Evolutionary conservation across 2,113 vertebrate genomes (phyloP).

Genomic region (Cebus imitator): DNA sequence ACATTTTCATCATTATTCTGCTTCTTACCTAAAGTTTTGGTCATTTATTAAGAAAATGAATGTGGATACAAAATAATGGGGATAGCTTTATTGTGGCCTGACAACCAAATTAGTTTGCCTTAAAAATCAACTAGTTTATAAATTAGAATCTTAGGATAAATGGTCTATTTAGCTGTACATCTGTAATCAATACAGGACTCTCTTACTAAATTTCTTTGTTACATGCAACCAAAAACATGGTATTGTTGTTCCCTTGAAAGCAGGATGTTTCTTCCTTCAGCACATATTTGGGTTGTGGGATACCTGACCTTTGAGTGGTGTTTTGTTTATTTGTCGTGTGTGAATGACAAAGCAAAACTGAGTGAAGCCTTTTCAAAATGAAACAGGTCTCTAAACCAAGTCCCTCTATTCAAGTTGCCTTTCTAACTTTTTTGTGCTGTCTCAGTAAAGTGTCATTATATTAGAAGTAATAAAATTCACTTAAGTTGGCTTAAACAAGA

Average conservation of each 20-base stretch:
- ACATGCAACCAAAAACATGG: not conserved
- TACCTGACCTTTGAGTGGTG: not conserved
- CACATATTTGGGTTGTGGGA: not conserved
- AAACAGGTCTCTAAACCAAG: not conserved
- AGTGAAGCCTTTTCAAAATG: not conserved
- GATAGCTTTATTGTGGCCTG: slow-evolving; percentile 13
- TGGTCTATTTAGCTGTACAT: not conserved
- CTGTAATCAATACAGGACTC: not conserved
- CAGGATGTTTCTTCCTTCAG: not conserved
- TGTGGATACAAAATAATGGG: not conserved
- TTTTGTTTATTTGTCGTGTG: not conserved
- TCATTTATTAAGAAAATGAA: slow-evolving; percentile 22
- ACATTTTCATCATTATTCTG: not conserved
- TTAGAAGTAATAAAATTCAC: not conserved
- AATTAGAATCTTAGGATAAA: not conserved
- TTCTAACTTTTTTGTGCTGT: not conserved
- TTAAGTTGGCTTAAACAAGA: not conserved
- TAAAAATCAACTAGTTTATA: slow-evolving; percentile 16
- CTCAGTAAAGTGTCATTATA: not conserved
- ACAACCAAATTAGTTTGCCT: not conserved
- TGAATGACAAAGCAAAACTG: not conserved
- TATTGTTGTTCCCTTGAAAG: not conserved
- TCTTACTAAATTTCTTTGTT: slow-evolving; percentile 9
- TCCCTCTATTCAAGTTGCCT: not conserved
- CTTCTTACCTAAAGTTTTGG: not conserved